These are phyloP conservation scores for Neoaliturus tenellus DNA, from an alignment of 2,888 invertebrate genomes.

Conservation along the genomic window DNA sequence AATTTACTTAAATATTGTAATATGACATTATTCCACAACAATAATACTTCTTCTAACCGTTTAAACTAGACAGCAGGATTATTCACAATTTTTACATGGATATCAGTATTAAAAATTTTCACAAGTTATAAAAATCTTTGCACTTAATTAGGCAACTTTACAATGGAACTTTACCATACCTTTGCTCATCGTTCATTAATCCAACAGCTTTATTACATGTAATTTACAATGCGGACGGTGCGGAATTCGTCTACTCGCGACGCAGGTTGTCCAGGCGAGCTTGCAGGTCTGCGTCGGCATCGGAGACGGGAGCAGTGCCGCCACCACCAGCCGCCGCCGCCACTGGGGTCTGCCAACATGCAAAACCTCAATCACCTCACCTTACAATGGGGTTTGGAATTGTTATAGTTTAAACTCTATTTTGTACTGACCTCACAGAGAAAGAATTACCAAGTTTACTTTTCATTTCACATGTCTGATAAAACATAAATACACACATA, in stretches of 20 bases:
- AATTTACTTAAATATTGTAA: not conserved
- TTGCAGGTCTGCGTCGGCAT: conserved; percentile 98
- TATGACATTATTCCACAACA: not conserved
- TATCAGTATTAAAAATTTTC: conserved; percentile 12
- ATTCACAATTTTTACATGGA: conserved; percentile 30
- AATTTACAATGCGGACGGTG: conserved; percentile 7
- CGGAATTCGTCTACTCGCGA: conserved; percentile 78
- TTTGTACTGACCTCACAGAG: too few species aligned
- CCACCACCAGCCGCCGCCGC: conserved; percentile 73
- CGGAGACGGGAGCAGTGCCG: conserved; percentile 76
- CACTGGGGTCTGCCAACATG: conserved; percentile 69
- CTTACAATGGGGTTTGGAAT: too few species aligned
- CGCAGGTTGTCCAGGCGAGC: conserved; percentile 96
- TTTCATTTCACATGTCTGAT: too few species aligned
- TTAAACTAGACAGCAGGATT: not conserved
- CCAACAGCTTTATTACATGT: conserved; percentile 9
- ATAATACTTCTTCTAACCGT: not conserved
- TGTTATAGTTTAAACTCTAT: too few species aligned
- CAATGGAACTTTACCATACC: conserved; percentile 52
- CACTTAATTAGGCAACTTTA: conserved; percentile 48
- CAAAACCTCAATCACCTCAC: too few species aligned
- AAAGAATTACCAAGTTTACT: too few species aligned
- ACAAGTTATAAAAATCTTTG: conserved; percentile 40
- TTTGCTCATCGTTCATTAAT: conserved; percentile 37
- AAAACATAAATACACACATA: too few species aligned